These are phyloP conservation scores for Stenodema calcarata DNA, from an alignment of 2,888 invertebrate species.

Conservation along the genomic window DNA sequence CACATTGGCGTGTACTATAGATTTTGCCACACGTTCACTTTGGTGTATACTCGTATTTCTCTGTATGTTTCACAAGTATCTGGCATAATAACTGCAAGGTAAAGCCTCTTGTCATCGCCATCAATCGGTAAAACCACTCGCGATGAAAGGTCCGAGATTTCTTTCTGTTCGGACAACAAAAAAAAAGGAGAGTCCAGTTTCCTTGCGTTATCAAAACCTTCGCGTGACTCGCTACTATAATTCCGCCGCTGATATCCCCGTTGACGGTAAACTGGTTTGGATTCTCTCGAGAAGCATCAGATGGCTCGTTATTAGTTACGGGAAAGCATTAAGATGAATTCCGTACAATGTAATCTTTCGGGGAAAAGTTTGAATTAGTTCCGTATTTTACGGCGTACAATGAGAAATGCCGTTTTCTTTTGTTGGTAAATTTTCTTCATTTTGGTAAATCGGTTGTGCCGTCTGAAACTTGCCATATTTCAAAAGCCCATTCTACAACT, in stretches of 20 bases:
- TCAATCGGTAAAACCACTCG: too few species aligned
- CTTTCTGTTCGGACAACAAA: neutral
- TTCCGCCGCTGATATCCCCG: neutral
- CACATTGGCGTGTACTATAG: too few species aligned
- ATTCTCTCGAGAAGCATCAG: slow-evolving; percentile 5
- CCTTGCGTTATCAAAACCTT: neutral
- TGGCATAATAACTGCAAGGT: too few species aligned
- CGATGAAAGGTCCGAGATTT: neutral
- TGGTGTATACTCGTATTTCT: too few species aligned
- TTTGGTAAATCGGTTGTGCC: too few species aligned
- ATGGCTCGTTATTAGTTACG: slow-evolving; percentile 6
- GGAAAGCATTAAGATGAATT: neutral
- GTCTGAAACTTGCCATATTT: too few species aligned
- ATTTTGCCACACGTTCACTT: too few species aligned
- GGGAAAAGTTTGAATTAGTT: neutral
- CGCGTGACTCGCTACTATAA: slow-evolving; percentile 10
- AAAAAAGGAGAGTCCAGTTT: neutral
- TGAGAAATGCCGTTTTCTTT: neutral
- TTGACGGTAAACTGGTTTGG: neutral
- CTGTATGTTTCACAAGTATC: too few species aligned
- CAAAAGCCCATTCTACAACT: too few species aligned
- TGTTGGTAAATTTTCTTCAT: too few species aligned
- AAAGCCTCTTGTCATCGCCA: too few species aligned
- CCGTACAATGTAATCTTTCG: neutral
- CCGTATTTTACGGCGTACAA: neutral